Evolutionary conservation across 2,797 vertebrate genomes (phyloP).

Genomic region (Hyperoplus immaculatus): DNA sequence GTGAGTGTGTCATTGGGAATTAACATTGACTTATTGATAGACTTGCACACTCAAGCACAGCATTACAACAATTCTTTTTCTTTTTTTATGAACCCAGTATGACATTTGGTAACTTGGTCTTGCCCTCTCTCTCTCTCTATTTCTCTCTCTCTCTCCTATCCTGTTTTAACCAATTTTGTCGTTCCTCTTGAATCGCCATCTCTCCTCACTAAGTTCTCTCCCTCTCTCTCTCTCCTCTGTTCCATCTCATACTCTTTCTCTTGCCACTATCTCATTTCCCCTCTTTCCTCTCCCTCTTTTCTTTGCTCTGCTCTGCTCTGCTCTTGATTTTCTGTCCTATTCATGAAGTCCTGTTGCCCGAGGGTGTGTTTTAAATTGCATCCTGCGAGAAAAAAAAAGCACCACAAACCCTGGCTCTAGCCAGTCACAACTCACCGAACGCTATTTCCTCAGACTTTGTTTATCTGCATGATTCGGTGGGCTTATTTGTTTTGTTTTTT

Average conservation of each 20-base stretch:
- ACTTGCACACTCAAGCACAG: slow-evolving; percentile 30
- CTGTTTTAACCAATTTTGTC: slow-evolving; percentile 20
- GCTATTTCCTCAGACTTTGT: slow-evolving; percentile 78
- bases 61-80: slow-evolving; percentile 46
- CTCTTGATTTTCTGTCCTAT: slow-evolving; percentile 86
- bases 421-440: slow-evolving; percentile 76
- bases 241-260: slow-evolving; percentile 67
- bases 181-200: slow-evolving; percentile 57
- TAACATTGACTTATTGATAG: slow-evolving; percentile 36
- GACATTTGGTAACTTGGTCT: slow-evolving; percentile 58
- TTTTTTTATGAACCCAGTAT: slow-evolving; percentile 25
- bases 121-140: slow-evolving; percentile 28
- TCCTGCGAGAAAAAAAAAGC: slow-evolving; percentile 79
- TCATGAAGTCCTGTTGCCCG: slow-evolving; percentile 81
- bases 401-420: slow-evolving; percentile 76
- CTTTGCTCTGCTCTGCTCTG: slow-evolving; percentile 75
- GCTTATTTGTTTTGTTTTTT: slow-evolving; percentile 51
- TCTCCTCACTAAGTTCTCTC: neutral
- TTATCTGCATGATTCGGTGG: slow-evolving; percentile 64
- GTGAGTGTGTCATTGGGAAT: slow-evolving; percentile 84
- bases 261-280: slow-evolving; percentile 76
- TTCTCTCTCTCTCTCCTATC: slow-evolving; percentile 30
- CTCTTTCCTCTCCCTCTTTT: slow-evolving; percentile 74
- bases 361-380: slow-evolving; percentile 88
- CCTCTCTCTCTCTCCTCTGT: slow-evolving; percentile 39